Evolutionary conservation across 1,140 invertebrate species (phyloP).

Genomic region (Yoshiicerus persimilis): DNA sequence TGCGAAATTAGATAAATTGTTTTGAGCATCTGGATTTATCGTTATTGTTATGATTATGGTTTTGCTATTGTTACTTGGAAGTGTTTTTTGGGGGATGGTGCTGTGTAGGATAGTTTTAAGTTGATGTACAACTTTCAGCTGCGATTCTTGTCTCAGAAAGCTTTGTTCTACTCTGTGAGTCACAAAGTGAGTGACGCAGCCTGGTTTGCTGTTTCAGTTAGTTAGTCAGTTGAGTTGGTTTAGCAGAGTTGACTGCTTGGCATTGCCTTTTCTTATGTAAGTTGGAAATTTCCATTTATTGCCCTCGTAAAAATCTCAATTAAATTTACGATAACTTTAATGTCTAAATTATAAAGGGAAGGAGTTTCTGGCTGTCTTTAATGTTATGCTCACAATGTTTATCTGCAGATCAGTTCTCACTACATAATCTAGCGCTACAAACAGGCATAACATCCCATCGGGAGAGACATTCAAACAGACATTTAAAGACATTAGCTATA

Average conservation of each 20-base stretch:
- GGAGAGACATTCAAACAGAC: constrained; percentile 6
- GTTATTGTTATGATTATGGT: constrained; percentile 7
- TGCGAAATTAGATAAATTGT: neutral
- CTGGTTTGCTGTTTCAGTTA: neutral
- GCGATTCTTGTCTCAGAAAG: neutral
- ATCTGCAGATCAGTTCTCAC: constrained; percentile 34
- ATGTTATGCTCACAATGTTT: constrained; percentile 23
- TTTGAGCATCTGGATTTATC: neutral
- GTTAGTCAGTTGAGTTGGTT: neutral
- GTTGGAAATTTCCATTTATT: constrained; percentile 23
- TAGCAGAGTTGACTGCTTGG: neutral
- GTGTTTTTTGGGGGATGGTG: neutral
- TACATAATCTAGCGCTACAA: constrained; percentile 14
- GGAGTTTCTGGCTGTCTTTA: constrained; percentile 28
- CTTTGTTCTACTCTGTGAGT: neutral
- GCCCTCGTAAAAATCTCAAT: constrained; percentile 37
- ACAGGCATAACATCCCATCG: neutral
- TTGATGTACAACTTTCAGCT: neutral
- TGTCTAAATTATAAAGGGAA: constrained; percentile 36
- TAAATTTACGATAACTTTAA: constrained; percentile 43
- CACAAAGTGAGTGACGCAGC: neutral
- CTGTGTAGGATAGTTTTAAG: neutral
- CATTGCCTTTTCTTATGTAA: neutral
- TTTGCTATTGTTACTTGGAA: neutral
- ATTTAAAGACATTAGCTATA: constrained; percentile 26